Conservation (phyloP, 2,888 invertebrate species). For the Epiblema foenella region DNA sequence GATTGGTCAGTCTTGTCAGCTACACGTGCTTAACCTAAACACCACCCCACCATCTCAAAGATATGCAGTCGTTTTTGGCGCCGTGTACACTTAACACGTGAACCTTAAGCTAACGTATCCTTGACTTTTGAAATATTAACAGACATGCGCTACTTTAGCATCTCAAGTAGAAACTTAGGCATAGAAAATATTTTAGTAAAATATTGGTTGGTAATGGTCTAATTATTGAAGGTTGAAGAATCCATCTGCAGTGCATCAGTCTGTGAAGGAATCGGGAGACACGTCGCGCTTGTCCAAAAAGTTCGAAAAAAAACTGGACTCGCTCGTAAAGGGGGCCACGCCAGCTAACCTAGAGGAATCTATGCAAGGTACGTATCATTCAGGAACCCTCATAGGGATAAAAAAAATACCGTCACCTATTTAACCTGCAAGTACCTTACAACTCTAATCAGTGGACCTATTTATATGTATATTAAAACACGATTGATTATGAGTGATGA, state of each 20-base stretch:
- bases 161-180: no score
- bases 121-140: no score
- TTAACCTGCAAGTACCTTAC: neutral
- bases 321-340: conserved; percentile 60
- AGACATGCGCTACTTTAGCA: no score
- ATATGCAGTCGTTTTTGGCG: no score
- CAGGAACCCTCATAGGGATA: neutral
- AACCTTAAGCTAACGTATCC: no score
- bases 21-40: no score
- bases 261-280: conserved; percentile 68
- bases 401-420: neutral
- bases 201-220: neutral
- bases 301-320: conserved; percentile 68
- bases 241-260: conserved; percentile 62
- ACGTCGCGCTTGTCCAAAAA: conserved; percentile 71
- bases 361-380: conserved; percentile 66
- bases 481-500: no score
- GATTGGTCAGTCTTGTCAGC: conserved; percentile 57
- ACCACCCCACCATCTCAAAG: no score
- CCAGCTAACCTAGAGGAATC: conserved; percentile 59
- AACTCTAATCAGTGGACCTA: neutral
- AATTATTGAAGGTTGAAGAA: conserved; percentile 57
- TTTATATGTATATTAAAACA: no score
- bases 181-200: no score
- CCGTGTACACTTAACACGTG: no score